phyloP scores from a whole-genome alignment of 37 sponge, comb jelly and placozoan genomes.

The Oopsacas minuta region DNA sequence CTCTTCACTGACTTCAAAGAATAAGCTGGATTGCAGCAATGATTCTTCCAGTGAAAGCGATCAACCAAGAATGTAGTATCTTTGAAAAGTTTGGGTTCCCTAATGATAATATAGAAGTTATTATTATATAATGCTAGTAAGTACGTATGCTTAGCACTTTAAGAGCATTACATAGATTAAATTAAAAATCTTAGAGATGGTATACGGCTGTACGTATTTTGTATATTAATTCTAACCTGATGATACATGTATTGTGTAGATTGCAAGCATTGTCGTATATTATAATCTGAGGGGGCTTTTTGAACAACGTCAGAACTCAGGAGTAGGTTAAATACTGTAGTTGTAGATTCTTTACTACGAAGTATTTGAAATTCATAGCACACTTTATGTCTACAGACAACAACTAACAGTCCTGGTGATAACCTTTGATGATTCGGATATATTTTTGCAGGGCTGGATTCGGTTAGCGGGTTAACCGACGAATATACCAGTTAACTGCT shows the following conservation, averaged over 20 bases:
- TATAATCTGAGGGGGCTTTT: not conserved
- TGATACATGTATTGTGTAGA: not conserved
- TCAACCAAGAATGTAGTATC: conserved; percentile 1
- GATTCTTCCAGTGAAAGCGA: not conserved
- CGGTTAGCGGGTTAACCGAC: too few relatives aligned
- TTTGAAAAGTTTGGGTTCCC: not conserved
- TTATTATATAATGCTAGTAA: not conserved
- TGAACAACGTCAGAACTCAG: not conserved
- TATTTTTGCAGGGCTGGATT: not conserved
- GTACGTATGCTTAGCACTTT: not conserved
- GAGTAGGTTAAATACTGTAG: not conserved
- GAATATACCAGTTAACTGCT: too few relatives aligned
- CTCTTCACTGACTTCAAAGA: not conserved
- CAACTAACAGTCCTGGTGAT: not conserved
- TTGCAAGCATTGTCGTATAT: conserved; percentile 6
- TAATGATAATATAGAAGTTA: not conserved
- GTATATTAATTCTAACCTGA: not conserved
- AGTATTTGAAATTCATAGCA: not conserved
- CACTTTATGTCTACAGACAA: not conserved
- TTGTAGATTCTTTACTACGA: not conserved
- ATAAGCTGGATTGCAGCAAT: not conserved
- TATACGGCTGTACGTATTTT: not conserved
- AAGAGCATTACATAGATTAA: too few relatives aligned
- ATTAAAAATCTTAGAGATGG: too few relatives aligned
- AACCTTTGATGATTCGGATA: not conserved